These are phyloP conservation scores for Helicoverpa assulta DNA, from an alignment of 2,888 invertebrate species.

Conservation along the genomic window DNA sequence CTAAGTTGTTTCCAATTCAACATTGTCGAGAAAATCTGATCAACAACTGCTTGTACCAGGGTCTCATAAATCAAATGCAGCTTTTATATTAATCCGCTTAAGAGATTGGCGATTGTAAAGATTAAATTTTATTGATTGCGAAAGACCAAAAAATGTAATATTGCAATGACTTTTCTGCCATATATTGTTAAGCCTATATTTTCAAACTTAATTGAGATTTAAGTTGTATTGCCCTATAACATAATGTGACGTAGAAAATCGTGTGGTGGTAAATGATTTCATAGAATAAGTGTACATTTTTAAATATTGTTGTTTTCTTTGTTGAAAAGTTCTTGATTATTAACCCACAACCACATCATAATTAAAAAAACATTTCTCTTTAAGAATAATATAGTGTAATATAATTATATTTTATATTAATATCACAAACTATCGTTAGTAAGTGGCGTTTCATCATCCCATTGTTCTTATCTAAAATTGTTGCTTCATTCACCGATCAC, in stretches of 20 bases:
- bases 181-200: not conserved
- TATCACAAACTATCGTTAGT: not conserved
- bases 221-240: too few relatives aligned
- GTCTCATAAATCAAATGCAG: constrained; percentile 45
- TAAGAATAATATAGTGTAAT: not conserved
- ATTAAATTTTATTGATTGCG: constrained; percentile 2
- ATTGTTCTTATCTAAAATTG: not conserved
- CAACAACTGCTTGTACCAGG: constrained; percentile 40
- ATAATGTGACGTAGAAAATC: too few relatives aligned
- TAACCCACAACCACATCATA: too few relatives aligned
- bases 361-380: too few relatives aligned
- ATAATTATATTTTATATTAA: not conserved
- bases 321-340: too few relatives aligned
- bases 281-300: too few relatives aligned
- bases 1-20: constrained; percentile 44
- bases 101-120: constrained; percentile 18
- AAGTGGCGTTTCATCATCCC: not conserved
- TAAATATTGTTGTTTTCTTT: too few relatives aligned
- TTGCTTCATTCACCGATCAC: not conserved
- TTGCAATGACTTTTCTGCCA: not conserved
- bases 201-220: too few relatives aligned
- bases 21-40: constrained; percentile 54
- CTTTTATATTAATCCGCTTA: constrained; percentile 41
- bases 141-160: not conserved
- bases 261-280: too few relatives aligned